Conservation (phyloP, 2,113 vertebrate species). For the Heteronetta atricapilla region DNA sequence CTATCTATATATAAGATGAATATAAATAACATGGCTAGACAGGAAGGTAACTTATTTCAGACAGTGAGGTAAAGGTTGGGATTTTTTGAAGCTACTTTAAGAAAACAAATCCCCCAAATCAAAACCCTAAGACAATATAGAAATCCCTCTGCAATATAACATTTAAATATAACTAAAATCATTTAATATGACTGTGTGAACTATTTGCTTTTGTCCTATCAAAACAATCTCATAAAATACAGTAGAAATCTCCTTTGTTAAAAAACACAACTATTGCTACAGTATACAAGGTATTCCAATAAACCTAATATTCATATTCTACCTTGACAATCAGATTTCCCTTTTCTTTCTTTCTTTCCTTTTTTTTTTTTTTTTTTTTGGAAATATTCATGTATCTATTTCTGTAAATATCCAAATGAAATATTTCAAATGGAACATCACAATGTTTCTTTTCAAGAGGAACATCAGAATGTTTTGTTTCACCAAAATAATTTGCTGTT, state of each 20-base stretch:
- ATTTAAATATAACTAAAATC: too few species aligned
- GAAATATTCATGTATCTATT: background rate
- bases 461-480: background rate
- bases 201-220: background rate
- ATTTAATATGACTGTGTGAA: background rate
- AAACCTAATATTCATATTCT: background rate
- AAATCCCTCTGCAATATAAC: background rate
- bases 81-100: background rate
- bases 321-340: background rate
- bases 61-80: background rate
- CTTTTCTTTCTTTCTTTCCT: background rate
- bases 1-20: background rate
- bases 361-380: background rate
- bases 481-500: background rate
- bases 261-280: background rate
- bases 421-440: too few species aligned
- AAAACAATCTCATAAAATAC: background rate
- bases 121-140: background rate
- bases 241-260: background rate
- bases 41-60: background rate
- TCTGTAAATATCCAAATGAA: background rate
- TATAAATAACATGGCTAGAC: background rate
- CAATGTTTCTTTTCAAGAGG: background rate
- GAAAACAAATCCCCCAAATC: background rate
- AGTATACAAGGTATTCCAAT: background rate